A percentile compares a stretch with the other conserved stretches of the same genome.
Evolutionary conservation across 2,888 invertebrate genomes (phyloP).

Genomic region (Netelia virgata): DNA sequence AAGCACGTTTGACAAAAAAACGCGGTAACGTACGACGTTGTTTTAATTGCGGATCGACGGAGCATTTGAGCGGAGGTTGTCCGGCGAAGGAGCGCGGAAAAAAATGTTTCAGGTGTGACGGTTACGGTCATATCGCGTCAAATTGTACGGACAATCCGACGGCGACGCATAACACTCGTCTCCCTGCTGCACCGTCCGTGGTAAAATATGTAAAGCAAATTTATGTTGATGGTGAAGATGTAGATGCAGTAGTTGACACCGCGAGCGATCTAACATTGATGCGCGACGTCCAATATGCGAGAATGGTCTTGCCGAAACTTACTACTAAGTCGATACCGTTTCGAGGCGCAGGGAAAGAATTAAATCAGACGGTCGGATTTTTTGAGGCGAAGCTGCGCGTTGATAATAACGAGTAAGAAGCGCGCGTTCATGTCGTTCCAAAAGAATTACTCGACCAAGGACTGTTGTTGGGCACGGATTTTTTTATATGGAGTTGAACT

Average conservation of each 20-base stretch:
- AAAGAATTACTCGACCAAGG: neutral
- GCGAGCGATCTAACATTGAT: neutral
- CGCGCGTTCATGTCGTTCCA: neutral
- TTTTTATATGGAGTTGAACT: conserved; percentile 1
- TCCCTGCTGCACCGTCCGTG: neutral
- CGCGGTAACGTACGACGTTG: conserved; percentile 17
- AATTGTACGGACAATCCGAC: conserved; percentile 35
- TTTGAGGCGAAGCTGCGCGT: neutral
- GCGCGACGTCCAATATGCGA: no score
- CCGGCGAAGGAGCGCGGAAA: conserved; percentile 47
- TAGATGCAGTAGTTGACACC: neutral
- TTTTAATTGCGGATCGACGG: conserved; percentile 48
- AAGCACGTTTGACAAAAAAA: neutral
- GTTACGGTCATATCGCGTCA: conserved; percentile 56
- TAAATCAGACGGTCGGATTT: no score
- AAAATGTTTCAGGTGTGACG: conserved; percentile 58
- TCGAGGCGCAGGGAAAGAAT: no score
- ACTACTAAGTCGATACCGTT: no score
- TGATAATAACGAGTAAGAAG: neutral
- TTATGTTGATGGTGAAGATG: neutral
- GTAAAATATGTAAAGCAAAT: conserved; percentile 41
- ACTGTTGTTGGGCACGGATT: neutral
- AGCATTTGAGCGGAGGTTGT: conserved; percentile 52
- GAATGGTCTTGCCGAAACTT: no score
- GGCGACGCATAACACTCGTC: neutral